Conservation (phyloP, 2,888 invertebrate genomes). For the Rutpela maculata region DNA sequence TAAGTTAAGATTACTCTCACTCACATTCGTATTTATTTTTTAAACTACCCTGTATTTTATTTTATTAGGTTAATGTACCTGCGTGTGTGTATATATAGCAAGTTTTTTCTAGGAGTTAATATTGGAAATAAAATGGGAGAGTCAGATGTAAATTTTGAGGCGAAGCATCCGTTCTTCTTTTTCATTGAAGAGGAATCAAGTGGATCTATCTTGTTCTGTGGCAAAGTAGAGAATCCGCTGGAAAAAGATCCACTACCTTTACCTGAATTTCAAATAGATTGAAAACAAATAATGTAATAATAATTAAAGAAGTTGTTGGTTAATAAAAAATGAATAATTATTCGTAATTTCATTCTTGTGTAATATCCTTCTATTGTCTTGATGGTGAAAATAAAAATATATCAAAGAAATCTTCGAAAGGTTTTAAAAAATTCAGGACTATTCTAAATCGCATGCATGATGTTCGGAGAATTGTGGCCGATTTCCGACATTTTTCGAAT, state of each 20-base stretch:
- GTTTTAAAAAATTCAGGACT: too few relatives aligned
- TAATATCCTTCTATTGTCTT: neutral
- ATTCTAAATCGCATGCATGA: too few relatives aligned
- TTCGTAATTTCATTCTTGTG: neutral
- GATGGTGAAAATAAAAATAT: too few relatives aligned
- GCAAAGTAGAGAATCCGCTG: constrained; percentile 82
- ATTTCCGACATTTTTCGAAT: too few relatives aligned
- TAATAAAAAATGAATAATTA: neutral
- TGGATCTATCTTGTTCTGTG: constrained; percentile 85
- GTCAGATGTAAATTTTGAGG: constrained; percentile 79
- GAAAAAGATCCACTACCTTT: constrained; percentile 62
- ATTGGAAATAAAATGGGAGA: constrained; percentile 85
- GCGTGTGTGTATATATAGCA: neutral
- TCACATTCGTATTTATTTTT: too few relatives aligned
- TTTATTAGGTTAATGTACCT: too few relatives aligned
- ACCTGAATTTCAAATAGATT: constrained; percentile 42
- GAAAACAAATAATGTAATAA: neutral
- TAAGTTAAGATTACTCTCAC: too few relatives aligned
- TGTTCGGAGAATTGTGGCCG: too few relatives aligned
- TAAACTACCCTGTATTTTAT: too few relatives aligned
- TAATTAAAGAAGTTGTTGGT: neutral
- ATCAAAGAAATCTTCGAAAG: too few relatives aligned
- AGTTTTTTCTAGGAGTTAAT: constrained; percentile 76
- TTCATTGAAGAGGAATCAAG: constrained; percentile 84
- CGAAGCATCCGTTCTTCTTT: constrained; percentile 86